Evolutionary conservation across 2,113 vertebrate species (phyloP).

Genomic region (Sardina pilchardus): DNA sequence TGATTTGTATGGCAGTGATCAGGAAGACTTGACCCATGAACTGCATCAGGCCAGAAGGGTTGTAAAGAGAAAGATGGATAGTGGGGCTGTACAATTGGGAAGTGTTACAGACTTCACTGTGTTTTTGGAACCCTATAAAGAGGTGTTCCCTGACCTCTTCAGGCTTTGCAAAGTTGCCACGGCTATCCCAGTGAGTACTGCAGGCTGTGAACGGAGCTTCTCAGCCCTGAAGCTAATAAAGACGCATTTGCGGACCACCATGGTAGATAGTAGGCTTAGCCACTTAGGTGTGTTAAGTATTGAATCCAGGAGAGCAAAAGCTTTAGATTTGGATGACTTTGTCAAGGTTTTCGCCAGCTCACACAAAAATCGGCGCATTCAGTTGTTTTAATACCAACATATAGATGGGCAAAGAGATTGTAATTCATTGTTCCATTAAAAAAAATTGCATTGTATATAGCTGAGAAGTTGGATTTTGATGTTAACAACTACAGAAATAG

Average conservation of each 20-base stretch:
- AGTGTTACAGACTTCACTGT: slow-evolving; percentile 16
- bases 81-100: not conserved
- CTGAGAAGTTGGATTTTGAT: too few species aligned
- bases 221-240: slow-evolving; percentile 25
- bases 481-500: too few species aligned
- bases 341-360: too few species aligned
- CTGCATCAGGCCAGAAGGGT: slow-evolving; percentile 19
- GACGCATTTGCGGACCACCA: slow-evolving; percentile 6
- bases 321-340: too few species aligned
- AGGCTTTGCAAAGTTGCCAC: slow-evolving; percentile 23
- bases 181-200: slow-evolving; percentile 28
- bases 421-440: too few species aligned
- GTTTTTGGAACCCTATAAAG: slow-evolving; percentile 23
- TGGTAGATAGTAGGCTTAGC: slow-evolving; percentile 26
- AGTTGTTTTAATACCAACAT: too few species aligned
- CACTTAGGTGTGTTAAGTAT: not conserved
- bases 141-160: slow-evolving; percentile 29
- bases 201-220: slow-evolving; percentile 33
- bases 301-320: slow-evolving; percentile 32
- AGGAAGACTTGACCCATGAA: slow-evolving; percentile 23
- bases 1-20: slow-evolving; percentile 4
- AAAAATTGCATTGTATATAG: too few species aligned
- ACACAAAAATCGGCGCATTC: too few species aligned
- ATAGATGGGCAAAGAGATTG: too few species aligned
- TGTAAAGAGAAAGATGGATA: slow-evolving; percentile 35